Conservation (phyloP, 2,113 vertebrate species). For the Prionailurus bengalensis region DNA sequence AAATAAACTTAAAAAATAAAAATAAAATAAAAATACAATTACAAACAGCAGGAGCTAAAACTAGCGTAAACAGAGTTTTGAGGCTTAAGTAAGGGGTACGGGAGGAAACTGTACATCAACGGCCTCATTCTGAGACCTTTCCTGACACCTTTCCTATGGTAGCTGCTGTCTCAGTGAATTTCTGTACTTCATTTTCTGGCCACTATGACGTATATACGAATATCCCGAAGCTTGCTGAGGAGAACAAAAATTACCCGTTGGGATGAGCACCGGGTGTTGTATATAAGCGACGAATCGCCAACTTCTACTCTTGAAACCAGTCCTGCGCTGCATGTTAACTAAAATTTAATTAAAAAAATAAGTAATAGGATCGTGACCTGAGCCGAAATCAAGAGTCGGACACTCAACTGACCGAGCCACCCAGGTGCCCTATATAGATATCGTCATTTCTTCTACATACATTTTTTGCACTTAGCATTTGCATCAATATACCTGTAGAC, state of each 20-base stretch:
- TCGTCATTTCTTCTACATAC: not conserved
- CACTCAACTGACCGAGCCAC: no score
- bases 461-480: not conserved
- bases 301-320: no score
- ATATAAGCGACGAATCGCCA: no score
- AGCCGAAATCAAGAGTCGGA: no score
- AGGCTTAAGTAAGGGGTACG: not conserved
- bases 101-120: not conserved
- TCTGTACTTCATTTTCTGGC: not conserved
- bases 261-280: no score
- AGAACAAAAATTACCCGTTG: not conserved
- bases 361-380: no score
- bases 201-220: not conserved
- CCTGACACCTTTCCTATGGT: not conserved
- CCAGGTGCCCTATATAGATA: not conserved
- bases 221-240: not conserved
- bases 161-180: not conserved
- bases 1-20: not conserved
- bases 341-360: no score
- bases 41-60: not conserved
- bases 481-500: not conserved
- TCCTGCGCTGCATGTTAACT: no score
- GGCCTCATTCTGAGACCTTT: not conserved
- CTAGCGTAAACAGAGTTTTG: not conserved
- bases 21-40: not conserved